Base-by-base conservation (phyloP, 2,797 vertebrate species). In the Notolabrus celidotus region DNA sequence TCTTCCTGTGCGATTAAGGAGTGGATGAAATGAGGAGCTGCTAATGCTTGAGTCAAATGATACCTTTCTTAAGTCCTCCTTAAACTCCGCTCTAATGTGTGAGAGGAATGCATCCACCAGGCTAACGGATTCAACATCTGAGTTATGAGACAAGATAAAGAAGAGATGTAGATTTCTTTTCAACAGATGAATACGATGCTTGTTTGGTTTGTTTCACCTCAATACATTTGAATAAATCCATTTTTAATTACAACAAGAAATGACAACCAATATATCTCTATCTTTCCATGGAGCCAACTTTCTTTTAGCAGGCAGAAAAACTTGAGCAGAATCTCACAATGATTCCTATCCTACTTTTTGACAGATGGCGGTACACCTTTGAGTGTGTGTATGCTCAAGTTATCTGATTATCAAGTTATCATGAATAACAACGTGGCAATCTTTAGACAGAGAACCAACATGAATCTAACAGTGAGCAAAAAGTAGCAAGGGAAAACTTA, bases 1-100 rank as follows among this genome's bases (percentile, higher is more conserved):
- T 71, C 55, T 80, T 68, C 46, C 45, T 57, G 68, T 70, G 72
- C 46, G 74, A 76, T 85, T 80, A 86, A 82, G 57, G 55, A 83
- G 55, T 29, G 57, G 66, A 72, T 71, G 71, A 81, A 86, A 73
- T 59, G 63, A 77, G 57, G 31, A 75, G 65, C 57, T 55, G 49
- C 42, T 80, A 67, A 83, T 71, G 68, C 81, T 83, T 43, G 23
- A 64, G 58, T 56, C 43, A 53, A 85, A 84, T 60, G 38, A 67
- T 42, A 72, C 59, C 58, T 83, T 83, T 76, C 74, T 65, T 15
- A 36, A 83, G 67, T 74, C 69, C 73, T 76, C 76, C 52, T 80
- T 72, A 73, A 85, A 81, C 45, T 65, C 63, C 7, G 56, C 55
- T 46, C 4, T 38, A 16, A 8, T 16, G 19, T 54, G 59, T 33